These are phyloP conservation scores for Darevskia nairensis DNA, from an alignment of 2,797 vertebrate genomes.

Conservation along the genomic window DNA sequence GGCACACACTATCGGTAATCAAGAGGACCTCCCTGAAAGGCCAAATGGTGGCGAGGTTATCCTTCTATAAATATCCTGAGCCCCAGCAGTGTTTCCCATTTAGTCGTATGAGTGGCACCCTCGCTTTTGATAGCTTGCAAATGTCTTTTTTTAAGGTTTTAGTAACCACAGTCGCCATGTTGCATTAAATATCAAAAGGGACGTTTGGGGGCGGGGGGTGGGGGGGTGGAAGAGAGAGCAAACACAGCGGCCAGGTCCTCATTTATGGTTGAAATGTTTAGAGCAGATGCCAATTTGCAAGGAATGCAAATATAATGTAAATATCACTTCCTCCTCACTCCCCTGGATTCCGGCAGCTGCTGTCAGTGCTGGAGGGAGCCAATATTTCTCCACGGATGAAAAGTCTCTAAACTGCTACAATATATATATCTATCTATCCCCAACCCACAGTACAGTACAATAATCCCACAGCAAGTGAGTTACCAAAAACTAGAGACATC, in stretches of 20 bases:
- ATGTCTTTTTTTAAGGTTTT: conserved; percentile 62
- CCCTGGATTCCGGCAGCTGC: conserved; percentile 34
- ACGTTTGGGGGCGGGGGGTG: not conserved
- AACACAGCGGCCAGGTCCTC: conserved; percentile 47
- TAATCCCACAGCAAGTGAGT: conserved; percentile 11
- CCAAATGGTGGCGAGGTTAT: conserved; percentile 75
- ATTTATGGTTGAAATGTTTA: conserved; percentile 50
- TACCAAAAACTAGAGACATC: not conserved
- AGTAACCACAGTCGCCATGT: conserved; percentile 49
- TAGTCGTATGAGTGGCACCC: conserved; percentile 67
- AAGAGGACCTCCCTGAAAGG: conserved; percentile 78
- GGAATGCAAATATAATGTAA: conserved; percentile 42
- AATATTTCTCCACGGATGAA: conserved; percentile 43
- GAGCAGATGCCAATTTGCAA: conserved; percentile 44
- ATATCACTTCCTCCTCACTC: conserved; percentile 55
- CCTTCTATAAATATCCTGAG: conserved; percentile 79
- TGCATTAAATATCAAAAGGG: conserved; percentile 62
- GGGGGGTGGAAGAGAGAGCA: conserved; percentile 30
- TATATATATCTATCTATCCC: not conserved
- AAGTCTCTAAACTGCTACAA: conserved; percentile 31
- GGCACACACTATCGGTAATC: conserved; percentile 78
- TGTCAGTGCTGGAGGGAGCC: conserved; percentile 31
- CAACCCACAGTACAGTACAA: not conserved
- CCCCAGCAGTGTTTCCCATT: conserved; percentile 70
- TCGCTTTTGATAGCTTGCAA: conserved; percentile 76